These are phyloP conservation scores for Heterohyrax brucei DNA, from an alignment of 2,797 vertebrate species.

Conservation along the genomic window DNA sequence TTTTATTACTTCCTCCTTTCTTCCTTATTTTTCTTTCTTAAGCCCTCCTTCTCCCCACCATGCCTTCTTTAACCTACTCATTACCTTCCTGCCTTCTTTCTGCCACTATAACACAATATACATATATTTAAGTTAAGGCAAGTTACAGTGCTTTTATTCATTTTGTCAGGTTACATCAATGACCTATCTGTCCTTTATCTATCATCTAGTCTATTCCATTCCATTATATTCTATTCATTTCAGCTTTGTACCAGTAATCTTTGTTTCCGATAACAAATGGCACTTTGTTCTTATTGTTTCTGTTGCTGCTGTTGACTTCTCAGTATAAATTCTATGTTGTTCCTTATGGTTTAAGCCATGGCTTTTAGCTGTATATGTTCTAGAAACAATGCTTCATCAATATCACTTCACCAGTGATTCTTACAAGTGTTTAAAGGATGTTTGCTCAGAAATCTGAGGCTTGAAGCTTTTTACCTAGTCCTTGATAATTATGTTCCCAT, in stretches of 20 bases:
- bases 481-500: slow-evolving; percentile 68
- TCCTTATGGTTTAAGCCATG: not conserved
- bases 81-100: not conserved
- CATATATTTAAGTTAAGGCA: not conserved
- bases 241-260: not conserved
- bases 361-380: not conserved
- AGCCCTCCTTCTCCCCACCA: not conserved
- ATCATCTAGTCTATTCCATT: no score
- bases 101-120: not conserved
- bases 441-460: not conserved
- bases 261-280: not conserved
- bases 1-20: not conserved
- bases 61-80: not conserved
- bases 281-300: not conserved
- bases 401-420: not conserved
- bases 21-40: not conserved
- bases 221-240: no score
- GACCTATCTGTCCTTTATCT: not conserved
- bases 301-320: not conserved
- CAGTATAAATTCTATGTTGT: not conserved
- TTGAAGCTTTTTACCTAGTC: slow-evolving; percentile 26
- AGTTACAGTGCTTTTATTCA: slow-evolving; percentile 2
- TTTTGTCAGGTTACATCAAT: not conserved
- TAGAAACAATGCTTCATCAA: not conserved
- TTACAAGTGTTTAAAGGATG: not conserved